phyloP scores from a whole-genome alignment of 2,113 vertebrate species.

The Pungitius pungitius region DNA sequence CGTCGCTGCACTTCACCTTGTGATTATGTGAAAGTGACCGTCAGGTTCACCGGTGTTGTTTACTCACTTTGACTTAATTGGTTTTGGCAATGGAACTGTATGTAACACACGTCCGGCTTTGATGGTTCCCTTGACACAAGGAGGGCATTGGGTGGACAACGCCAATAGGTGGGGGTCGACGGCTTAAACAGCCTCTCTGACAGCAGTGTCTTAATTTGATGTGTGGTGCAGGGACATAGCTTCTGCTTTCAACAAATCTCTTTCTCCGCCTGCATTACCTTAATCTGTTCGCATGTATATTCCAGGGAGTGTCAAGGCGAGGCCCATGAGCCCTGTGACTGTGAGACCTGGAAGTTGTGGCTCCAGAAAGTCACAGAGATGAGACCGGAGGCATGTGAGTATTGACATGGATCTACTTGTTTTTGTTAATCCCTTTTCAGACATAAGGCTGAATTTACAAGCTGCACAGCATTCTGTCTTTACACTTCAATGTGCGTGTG shows the following conservation, averaged over 20 bases:
- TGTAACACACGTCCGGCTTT: constrained; percentile 14
- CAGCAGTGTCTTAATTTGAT: background rate
- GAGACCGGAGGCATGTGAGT: constrained; percentile 96
- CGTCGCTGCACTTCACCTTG: constrained; percentile 1
- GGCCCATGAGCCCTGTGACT: constrained; percentile 97
- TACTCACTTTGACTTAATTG: constrained; percentile 14
- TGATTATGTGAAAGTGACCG: constrained; percentile 5
- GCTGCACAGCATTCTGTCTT: background rate
- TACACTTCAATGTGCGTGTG: background rate
- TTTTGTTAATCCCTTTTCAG: constrained; percentile 1
- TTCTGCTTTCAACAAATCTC: background rate
- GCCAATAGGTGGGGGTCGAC: background rate
- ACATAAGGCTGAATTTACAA: background rate
- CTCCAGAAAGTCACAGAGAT: constrained; percentile 95
- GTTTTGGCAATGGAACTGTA: constrained; percentile 18
- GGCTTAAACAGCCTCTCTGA: constrained; percentile 5
- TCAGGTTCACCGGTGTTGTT: constrained; percentile 28
- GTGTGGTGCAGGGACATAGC: background rate
- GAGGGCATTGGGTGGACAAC: background rate
- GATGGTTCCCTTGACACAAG: constrained; percentile 9
- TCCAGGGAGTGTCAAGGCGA: constrained; percentile 95
- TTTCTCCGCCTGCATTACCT: background rate
- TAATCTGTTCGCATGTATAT: constrained; percentile 7
- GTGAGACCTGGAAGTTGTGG: constrained; percentile 97
- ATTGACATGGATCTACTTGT: background rate